These are phyloP conservation scores for Lemur catta DNA, from an alignment of 2,797 vertebrate species.

Conservation along the genomic window DNA sequence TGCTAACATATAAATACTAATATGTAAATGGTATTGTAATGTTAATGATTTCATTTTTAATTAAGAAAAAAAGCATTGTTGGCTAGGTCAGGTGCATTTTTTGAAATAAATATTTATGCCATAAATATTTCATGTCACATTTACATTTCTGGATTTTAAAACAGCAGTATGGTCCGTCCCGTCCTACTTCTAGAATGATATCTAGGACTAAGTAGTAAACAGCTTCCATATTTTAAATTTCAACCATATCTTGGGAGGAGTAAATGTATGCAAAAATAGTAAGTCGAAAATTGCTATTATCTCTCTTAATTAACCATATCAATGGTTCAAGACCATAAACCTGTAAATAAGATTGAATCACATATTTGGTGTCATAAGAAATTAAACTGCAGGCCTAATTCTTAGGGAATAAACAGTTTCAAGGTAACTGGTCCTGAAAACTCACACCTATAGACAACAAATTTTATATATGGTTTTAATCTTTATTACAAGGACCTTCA, in stretches of 20 bases:
- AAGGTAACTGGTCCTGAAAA: constrained; percentile 24
- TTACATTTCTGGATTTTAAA: constrained; percentile 20
- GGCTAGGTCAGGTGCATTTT: not conserved
- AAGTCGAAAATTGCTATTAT: not conserved
- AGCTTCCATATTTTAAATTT: not conserved
- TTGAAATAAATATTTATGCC: not conserved
- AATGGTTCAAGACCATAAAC: not conserved
- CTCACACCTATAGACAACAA: constrained; percentile 10
- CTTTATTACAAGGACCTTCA: constrained; percentile 50
- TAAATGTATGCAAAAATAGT: not conserved
- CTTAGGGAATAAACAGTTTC: constrained; percentile 20
- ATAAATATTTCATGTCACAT: not conserved
- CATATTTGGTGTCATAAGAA: not conserved
- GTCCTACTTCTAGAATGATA: not conserved
- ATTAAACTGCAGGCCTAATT: not conserved
- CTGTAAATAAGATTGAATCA: not conserved
- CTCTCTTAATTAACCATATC: constrained; percentile 15
- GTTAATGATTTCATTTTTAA: constrained; percentile 1
- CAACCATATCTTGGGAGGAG: not conserved
- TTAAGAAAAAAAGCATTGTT: not conserved
- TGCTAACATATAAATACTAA: not conserved
- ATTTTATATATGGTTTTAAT: constrained; percentile 53
- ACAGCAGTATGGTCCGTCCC: not conserved
- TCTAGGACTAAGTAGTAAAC: not conserved
- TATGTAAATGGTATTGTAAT: not conserved